phyloP scores from a whole-genome alignment of 2,797 vertebrate species.

The Microcaecilia unicolor region DNA sequence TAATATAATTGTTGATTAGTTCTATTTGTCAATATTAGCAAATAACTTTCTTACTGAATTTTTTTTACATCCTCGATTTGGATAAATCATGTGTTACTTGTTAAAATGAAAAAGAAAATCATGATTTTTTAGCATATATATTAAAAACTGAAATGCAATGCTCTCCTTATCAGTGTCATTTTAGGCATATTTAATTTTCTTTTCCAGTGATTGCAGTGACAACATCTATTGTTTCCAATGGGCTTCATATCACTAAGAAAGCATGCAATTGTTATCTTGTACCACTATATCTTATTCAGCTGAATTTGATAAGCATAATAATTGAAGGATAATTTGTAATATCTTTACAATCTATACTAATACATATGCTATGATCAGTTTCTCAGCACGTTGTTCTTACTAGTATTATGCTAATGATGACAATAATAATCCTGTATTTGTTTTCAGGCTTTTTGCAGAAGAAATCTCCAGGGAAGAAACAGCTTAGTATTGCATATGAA shows the following conservation, averaged over 20 bases:
- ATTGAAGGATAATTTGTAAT: conserved; percentile 33
- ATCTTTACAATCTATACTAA: conserved; percentile 25
- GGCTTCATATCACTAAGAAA: conserved; percentile 32
- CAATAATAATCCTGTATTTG: background rate
- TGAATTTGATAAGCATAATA: conserved; percentile 38
- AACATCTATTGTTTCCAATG: conserved; percentile 40
- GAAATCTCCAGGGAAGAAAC: too few relatives aligned
- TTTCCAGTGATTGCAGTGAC: conserved; percentile 41
- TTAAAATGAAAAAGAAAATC: too few relatives aligned
- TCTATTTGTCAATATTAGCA: too few relatives aligned
- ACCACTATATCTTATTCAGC: conserved; percentile 27
- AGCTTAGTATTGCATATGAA: too few relatives aligned
- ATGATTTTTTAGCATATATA: conserved; percentile 33
- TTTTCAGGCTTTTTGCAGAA: background rate
- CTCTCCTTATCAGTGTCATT: conserved; percentile 32
- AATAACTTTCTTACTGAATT: too few relatives aligned
- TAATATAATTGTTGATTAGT: too few relatives aligned
- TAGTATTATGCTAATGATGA: conserved; percentile 21
- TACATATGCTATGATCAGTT: conserved; percentile 25
- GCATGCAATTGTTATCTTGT: conserved; percentile 39
- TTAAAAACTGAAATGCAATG: conserved; percentile 29
- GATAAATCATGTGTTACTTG: too few relatives aligned
- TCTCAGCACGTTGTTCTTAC: conserved; percentile 3
- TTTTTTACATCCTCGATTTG: too few relatives aligned
- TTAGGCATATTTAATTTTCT: conserved; percentile 37